These are phyloP conservation scores for Campodea augens DNA, from an alignment of 1,140 invertebrate species.

Conservation along the genomic window DNA sequence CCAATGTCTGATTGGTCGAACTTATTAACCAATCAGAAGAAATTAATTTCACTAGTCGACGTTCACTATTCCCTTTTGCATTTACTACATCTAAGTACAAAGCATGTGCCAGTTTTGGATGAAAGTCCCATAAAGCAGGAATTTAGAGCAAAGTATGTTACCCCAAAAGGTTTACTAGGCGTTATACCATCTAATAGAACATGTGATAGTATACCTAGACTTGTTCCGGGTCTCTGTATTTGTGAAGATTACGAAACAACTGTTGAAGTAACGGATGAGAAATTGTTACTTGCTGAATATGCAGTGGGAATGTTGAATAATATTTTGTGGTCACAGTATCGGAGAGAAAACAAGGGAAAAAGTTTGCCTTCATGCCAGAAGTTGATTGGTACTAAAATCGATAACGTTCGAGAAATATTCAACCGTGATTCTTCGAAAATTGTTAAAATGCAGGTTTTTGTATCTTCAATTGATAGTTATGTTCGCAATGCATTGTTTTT, in stretches of 20 bases:
- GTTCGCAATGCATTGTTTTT: background rate
- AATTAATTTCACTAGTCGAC: background rate
- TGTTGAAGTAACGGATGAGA: constrained; percentile 10
- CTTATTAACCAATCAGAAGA: background rate
- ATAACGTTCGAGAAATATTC: background rate
- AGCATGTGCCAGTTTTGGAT: too few relatives aligned
- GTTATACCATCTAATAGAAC: constrained; percentile 14
- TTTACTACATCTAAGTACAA: too few relatives aligned
- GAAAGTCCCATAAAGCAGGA: background rate
- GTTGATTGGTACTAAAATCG: background rate
- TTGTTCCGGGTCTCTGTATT: constrained; percentile 21
- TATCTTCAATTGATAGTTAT: background rate
- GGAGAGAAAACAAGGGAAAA: too few relatives aligned
- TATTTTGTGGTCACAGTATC: constrained; percentile 18
- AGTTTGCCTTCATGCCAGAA: background rate
- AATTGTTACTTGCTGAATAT: constrained; percentile 18
- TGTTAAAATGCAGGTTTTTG: background rate
- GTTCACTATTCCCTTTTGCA: background rate
- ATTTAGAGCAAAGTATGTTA: constrained; percentile 13
- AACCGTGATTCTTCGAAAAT: background rate
- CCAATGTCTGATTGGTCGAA: background rate
- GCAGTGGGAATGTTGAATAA: constrained; percentile 20
- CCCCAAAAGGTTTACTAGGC: constrained; percentile 16
- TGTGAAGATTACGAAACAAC: constrained; percentile 19
- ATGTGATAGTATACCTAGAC: constrained; percentile 18